These are phyloP conservation scores for Lasioglossum lativentre DNA, from an alignment of 2,888 invertebrate genomes.

Conservation along the genomic window DNA sequence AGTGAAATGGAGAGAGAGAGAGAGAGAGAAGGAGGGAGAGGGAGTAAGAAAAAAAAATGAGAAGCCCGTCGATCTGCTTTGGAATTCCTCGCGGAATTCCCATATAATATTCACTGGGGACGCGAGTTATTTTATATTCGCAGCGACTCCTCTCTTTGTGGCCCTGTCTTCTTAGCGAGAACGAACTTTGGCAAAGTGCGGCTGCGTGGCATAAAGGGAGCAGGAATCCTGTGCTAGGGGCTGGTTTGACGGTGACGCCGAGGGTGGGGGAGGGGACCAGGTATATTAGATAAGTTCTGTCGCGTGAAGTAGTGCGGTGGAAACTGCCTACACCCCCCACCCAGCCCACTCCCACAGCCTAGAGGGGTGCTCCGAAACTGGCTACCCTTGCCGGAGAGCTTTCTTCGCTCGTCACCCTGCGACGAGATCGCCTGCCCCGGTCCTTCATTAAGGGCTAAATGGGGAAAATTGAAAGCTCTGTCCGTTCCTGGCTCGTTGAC, in stretches of 20 bases:
- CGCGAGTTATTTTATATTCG: constrained; percentile 70
- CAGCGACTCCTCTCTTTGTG: constrained; percentile 58
- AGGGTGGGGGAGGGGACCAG: constrained; percentile 56
- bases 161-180: constrained; percentile 51
- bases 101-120: constrained; percentile 53
- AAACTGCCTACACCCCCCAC: constrained; percentile 61
- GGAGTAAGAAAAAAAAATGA: background rate
- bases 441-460: constrained; percentile 78
- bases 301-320: constrained; percentile 72
- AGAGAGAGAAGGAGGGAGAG: no score
- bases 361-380: constrained; percentile 60
- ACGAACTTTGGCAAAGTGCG: constrained; percentile 69
- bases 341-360: constrained; percentile 43
- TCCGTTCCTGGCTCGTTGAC: constrained; percentile 2
- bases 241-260: constrained; percentile 62
- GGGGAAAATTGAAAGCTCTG: constrained; percentile 79
- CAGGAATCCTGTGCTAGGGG: constrained; percentile 51
- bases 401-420: constrained; percentile 72
- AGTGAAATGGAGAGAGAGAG: background rate
- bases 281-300: constrained; percentile 79
- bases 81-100: constrained; percentile 46
- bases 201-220: constrained; percentile 68
- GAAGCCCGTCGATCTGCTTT: constrained; percentile 40
- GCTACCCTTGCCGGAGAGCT: constrained; percentile 72
- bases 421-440: constrained; percentile 48